Evolutionary conservation across 2,888 invertebrate species (phyloP).

Genomic region (Trissoscelio sp.): DNA sequence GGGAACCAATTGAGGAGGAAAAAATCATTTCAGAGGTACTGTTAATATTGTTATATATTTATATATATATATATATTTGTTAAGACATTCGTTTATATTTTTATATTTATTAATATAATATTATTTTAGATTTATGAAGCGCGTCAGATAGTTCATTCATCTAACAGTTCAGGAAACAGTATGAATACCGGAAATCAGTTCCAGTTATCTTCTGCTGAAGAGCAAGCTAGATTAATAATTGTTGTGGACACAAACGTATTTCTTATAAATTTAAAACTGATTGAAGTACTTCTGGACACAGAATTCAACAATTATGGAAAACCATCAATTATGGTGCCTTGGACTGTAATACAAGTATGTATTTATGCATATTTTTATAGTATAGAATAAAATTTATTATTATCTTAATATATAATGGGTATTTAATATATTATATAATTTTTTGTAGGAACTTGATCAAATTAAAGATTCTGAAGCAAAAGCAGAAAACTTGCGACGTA

Average conservation of each 20-base stretch:
- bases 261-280: constrained; percentile 77
- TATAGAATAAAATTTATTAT: constrained; percentile 2
- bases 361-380: constrained; percentile 8
- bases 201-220: constrained; percentile 58
- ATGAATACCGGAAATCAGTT: constrained; percentile 72
- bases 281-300: constrained; percentile 76
- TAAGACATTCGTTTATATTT: too few relatives aligned
- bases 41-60: constrained; percentile 17
- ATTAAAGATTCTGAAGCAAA: constrained; percentile 78
- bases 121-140: constrained; percentile 76
- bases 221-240: constrained; percentile 75
- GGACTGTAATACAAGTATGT: constrained; percentile 80
- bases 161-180: constrained; percentile 36
- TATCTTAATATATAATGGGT: not conserved
- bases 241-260: constrained; percentile 83
- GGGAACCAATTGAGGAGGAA: constrained; percentile 81
- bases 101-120: not conserved
- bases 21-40: constrained; percentile 77
- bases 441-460: constrained; percentile 80
- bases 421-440: too few relatives aligned
- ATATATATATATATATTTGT: not conserved
- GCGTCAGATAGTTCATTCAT: constrained; percentile 74
- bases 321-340: constrained; percentile 79
- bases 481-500: constrained; percentile 64
- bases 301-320: constrained; percentile 75